Percentiles rank a stretch among this genome's conserved stretches.
These are phyloP conservation scores for Cariama cristata DNA, from an alignment of 2,113 vertebrate genomes.

Conservation along the genomic window DNA sequence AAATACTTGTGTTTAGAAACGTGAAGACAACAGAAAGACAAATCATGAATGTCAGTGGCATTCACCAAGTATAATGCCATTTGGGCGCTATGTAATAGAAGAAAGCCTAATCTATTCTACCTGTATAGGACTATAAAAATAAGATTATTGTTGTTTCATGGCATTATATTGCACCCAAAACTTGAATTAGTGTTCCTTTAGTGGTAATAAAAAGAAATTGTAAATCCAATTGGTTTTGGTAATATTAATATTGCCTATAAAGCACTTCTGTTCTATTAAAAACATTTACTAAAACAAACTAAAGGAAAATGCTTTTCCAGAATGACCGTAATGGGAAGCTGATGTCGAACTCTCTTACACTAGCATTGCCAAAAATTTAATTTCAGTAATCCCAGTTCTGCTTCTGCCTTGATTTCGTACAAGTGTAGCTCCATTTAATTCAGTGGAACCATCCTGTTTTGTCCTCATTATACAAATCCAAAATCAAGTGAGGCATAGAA, in stretches of 20 bases:
- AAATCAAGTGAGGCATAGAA: not conserved
- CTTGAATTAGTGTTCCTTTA: constrained; percentile 56
- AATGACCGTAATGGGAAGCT: not conserved
- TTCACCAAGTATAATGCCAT: not conserved
- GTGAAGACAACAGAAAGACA: not conserved
- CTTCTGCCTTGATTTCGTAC: not conserved
- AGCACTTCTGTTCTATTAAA: constrained; percentile 62
- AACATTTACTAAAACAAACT: constrained; percentile 37
- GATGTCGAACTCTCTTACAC: not conserved
- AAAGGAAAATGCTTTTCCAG: not conserved
- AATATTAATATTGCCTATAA: constrained; percentile 38
- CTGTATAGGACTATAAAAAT: constrained; percentile 23
- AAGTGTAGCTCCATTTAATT: not conserved
- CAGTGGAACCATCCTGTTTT: not conserved
- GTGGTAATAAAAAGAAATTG: constrained; percentile 58
- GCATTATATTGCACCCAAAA: not conserved
- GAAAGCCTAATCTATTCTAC: not conserved
- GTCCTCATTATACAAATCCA: not conserved
- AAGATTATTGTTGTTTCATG: constrained; percentile 34
- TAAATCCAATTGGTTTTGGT: constrained; percentile 45
- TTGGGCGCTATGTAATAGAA: not conserved
- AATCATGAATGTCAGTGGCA: not conserved
- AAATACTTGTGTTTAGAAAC: not conserved
- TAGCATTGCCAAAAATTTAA: not conserved
- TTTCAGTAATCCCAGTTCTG: not conserved